Evolutionary conservation across 2,113 vertebrate genomes (phyloP).

Genomic region (Callocephalon fimbriatum): DNA sequence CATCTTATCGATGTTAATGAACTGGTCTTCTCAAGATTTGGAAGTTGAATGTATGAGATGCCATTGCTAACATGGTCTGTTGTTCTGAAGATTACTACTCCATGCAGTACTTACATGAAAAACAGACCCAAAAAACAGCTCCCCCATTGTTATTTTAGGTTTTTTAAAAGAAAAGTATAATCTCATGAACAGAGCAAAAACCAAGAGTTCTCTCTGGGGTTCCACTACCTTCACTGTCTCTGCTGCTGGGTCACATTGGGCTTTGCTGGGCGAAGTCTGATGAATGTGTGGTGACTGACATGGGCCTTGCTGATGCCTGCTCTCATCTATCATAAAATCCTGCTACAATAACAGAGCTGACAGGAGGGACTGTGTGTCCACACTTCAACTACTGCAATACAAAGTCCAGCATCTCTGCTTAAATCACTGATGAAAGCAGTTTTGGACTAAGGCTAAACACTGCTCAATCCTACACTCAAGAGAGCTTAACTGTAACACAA

Average conservation of each 20-base stretch:
- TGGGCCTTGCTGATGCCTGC: neutral
- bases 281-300: neutral
- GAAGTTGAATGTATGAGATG: neutral
- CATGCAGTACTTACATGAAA: neutral
- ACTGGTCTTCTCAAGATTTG: neutral
- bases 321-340: neutral
- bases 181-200: neutral
- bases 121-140: neutral
- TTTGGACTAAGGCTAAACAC: neutral
- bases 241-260: fast-evolving
- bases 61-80: neutral
- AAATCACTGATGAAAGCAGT: neutral
- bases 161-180: neutral
- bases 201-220: neutral
- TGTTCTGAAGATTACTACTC: neutral
- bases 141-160: neutral
- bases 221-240: neutral
- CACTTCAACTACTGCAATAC: neutral
- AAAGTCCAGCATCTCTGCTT: neutral
- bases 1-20: neutral
- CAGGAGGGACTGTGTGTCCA: neutral
- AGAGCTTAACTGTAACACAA: neutral
- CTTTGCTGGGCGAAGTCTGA: neutral
- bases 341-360: neutral
- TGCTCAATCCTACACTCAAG: neutral